A percentile compares a stretch with the other conserved stretches of the same genome.
These are phyloP conservation scores for Rhagoletis zephyria DNA, from an alignment of 1,140 invertebrate genomes.

Conservation along the genomic window DNA sequence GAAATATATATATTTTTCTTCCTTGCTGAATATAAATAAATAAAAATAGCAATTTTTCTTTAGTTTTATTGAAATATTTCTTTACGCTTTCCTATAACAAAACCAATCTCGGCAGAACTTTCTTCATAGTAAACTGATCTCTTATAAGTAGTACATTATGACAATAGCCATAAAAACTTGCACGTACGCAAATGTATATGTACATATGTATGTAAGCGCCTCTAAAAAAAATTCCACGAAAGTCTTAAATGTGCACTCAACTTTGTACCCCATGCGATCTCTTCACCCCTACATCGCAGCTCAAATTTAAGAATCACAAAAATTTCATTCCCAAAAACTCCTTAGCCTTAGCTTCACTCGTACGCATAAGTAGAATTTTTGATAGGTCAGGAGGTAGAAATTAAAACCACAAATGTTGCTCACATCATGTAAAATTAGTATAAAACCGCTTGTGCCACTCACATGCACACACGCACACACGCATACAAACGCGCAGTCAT, in stretches of 20 bases:
- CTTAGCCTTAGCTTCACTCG: not conserved
- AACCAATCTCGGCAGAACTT: too few relatives aligned
- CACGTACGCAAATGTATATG: not conserved
- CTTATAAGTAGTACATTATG: too few relatives aligned
- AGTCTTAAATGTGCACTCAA: not conserved
- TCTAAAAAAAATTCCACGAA: not conserved
- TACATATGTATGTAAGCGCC: not conserved
- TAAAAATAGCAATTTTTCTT: too few relatives aligned
- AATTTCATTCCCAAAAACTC: not conserved
- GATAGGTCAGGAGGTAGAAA: constrained; percentile 43
- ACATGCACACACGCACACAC: not conserved
- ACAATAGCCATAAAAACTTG: too few relatives aligned
- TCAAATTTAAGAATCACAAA: constrained; percentile 24
- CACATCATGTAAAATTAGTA: constrained; percentile 49
- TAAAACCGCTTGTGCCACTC: constrained; percentile 14
- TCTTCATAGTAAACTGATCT: too few relatives aligned
- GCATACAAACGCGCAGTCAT: constrained; percentile 20
- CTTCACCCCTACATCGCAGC: not conserved
- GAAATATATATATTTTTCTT: too few relatives aligned
- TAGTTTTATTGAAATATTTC: too few relatives aligned
- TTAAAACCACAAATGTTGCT: constrained; percentile 52
- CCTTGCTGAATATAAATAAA: too few relatives aligned
- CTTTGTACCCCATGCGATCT: not conserved
- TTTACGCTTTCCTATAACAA: too few relatives aligned
- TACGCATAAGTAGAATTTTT: not conserved